phyloP scores from a whole-genome alignment of 2,797 vertebrate genomes.

The Cossypha niveicapilla region DNA sequence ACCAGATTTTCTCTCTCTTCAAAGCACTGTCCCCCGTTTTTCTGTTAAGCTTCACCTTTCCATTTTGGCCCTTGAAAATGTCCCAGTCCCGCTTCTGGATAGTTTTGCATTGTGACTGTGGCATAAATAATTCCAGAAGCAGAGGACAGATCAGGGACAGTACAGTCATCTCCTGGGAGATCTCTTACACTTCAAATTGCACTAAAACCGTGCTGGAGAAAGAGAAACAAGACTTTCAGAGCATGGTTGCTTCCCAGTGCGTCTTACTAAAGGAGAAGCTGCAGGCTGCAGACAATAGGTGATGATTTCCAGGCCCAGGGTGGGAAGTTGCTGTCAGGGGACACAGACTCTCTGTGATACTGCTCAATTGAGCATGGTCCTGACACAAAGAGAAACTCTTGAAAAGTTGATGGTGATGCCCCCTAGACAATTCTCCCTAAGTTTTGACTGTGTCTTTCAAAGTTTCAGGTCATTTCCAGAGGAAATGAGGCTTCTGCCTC shows the following conservation, averaged over 20 bases:
- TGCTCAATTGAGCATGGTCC: background rate
- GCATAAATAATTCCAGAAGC: background rate
- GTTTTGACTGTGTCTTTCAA: background rate
- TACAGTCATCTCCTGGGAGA: background rate
- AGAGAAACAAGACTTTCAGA: background rate
- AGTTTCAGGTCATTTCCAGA: background rate
- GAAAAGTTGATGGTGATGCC: background rate
- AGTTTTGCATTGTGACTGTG: background rate
- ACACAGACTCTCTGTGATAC: background rate
- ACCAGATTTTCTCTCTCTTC: background rate
- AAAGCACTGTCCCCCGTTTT: background rate
- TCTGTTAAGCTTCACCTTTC: background rate
- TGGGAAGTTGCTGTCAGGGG: background rate
- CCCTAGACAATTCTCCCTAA: background rate
- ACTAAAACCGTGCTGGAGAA: background rate
- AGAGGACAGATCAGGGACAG: background rate
- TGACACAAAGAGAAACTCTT: background rate
- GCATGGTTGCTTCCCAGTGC: background rate
- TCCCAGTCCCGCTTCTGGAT: background rate
- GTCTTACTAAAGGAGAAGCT: background rate
- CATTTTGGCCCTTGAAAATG: background rate
- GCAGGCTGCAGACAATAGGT: background rate
- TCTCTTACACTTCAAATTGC: background rate
- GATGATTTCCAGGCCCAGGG: background rate
- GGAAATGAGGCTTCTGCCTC: slow-evolving; percentile 38